Conservation (phyloP, 2,888 invertebrate genomes). For the Eudasyphora cyanicolor region DNA sequence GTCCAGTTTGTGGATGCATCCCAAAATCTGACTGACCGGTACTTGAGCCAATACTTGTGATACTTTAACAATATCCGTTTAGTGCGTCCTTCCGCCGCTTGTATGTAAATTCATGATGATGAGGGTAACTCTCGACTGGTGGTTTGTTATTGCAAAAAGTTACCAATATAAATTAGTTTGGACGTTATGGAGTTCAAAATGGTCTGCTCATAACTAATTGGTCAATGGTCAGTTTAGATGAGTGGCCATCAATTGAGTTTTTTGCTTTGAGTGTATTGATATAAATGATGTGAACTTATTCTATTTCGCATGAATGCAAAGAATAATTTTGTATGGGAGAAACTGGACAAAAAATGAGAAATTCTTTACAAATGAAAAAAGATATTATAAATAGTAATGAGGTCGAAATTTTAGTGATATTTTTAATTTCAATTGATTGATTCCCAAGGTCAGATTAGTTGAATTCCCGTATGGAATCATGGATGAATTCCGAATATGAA, state of each 20-base stretch:
- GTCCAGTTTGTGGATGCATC: constrained; percentile 49
- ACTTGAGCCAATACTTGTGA: constrained; percentile 35
- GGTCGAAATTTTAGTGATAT: too few species aligned
- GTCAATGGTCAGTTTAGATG: constrained; percentile 45
- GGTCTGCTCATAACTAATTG: constrained; percentile 40
- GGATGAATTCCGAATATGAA: too few species aligned
- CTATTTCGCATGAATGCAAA: not conserved
- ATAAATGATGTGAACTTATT: constrained; percentile 42
- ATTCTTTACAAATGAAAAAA: too few species aligned
- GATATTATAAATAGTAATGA: too few species aligned
- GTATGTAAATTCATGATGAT: constrained; percentile 44
- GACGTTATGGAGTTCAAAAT: not conserved
- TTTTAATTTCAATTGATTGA: too few species aligned
- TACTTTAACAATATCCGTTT: constrained; percentile 10
- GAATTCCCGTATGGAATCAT: too few species aligned
- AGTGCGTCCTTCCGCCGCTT: not conserved
- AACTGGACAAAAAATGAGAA: too few species aligned
- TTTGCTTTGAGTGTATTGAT: constrained; percentile 32
- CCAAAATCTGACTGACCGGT: constrained; percentile 49
- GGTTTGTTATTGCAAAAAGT: constrained; percentile 1
- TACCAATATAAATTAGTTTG: not conserved
- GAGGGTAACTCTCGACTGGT: constrained; percentile 31
- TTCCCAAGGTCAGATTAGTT: too few species aligned
- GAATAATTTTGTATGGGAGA: not conserved
- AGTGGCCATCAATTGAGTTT: constrained; percentile 45